Evolutionary conservation across 1,140 invertebrate genomes (phyloP), one percentile per base, ranked within the genome.

Genomic region (Pachyrhynchus sulphureomaculatus): DNA sequence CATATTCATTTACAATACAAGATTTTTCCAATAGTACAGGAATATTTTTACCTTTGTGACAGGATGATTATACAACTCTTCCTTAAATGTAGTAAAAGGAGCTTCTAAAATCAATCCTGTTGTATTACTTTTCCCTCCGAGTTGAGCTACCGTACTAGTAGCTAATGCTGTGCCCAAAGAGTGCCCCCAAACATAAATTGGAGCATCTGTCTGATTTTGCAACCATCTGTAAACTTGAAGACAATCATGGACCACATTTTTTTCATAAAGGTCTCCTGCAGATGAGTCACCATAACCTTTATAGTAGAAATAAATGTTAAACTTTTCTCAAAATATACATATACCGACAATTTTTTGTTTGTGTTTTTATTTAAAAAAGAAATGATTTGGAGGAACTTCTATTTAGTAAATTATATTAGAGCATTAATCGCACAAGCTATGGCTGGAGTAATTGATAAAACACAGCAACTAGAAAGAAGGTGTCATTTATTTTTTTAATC

Each of bases 121-220:
- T 6, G 68, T 54, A 33, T 59, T 56, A 37, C 34, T 21, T n/a
- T 63, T 32, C 17, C 65, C 51, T 9, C 62, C 49, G 15, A 68
- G 57, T 34, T 58, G 44, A 17, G 64, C 48, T 13, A 68, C 29
- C 4, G 69, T 69, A 8, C 57, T 53, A 20, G 66, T 63, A 9
- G 67, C 68, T 44, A 75, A 26, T 18, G 71, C 62, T 26, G 71
- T 59, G 2, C 74, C 74, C 9, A 75, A 55, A 8, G 74, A 75
- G 48, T 74, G 72, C 1, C 71, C 74, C 74, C 74, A 75, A 24
- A 75, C 41, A 64, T 69, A 73, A 33, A 75, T 70, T 26, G 63
- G 36, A 4, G 64, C 39, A 15, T 66, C 53, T 32, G 69, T 72
- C 52, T 57, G 68, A 8, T 57, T 55, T 23, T 21, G 36, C 15